phyloP scores from a whole-genome alignment of 2,888 invertebrate species.

The Ennomos erosarius region DNA sequence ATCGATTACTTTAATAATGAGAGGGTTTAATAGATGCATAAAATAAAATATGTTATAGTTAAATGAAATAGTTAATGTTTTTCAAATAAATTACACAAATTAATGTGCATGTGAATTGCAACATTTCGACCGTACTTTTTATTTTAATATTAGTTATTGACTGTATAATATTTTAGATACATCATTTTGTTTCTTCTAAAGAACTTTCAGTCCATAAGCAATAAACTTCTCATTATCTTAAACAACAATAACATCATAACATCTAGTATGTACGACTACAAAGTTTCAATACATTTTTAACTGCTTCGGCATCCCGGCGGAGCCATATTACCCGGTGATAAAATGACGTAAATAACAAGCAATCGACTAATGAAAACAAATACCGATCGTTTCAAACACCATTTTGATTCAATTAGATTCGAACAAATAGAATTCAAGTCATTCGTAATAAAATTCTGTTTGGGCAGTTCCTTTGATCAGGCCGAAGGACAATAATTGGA shows the following conservation, averaged over 20 bases:
- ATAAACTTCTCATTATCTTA: slow-evolving; percentile 2
- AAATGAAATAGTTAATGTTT: too few relatives aligned
- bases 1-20: too few relatives aligned
- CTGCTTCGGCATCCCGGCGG: slow-evolving; percentile 9
- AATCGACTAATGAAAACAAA: slow-evolving; percentile 66
- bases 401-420: slow-evolving; percentile 66
- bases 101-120: too few relatives aligned
- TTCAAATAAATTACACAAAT: too few relatives aligned
- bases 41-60: too few relatives aligned
- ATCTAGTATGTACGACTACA: slow-evolving; percentile 11
- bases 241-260: slow-evolving; percentile 24
- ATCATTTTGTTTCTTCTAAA: too few relatives aligned
- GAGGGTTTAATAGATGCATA: too few relatives aligned
- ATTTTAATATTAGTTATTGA: too few relatives aligned
- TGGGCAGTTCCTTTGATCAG: slow-evolving; percentile 58
- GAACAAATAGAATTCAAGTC: slow-evolving; percentile 60
- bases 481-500: slow-evolving; percentile 45
- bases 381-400: slow-evolving; percentile 58
- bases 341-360: slow-evolving; percentile 33
- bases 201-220: too few relatives aligned
- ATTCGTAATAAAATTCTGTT: slow-evolving; percentile 60
- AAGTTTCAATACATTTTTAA: slow-evolving; percentile 25
- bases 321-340: slow-evolving; percentile 26
- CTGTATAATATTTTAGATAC: too few relatives aligned
- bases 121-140: too few relatives aligned